Evolutionary conservation across 2,888 invertebrate species (phyloP), one percentile per base, ranked within the genome.

Genomic region (Diloba caeruleocephala): DNA sequence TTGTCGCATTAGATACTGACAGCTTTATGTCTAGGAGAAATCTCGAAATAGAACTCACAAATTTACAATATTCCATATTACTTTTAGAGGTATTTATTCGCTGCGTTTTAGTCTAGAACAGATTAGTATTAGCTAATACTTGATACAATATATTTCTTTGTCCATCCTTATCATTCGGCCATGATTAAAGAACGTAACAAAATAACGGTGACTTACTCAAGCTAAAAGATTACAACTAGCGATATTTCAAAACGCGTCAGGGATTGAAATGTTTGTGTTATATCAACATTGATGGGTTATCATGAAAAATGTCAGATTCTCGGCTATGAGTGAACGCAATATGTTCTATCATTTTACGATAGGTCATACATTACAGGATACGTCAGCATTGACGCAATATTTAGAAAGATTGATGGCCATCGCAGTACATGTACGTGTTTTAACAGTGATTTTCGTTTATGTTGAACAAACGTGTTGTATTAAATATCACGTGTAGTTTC

Each of bases 361-460:
- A 74, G 69, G 48, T 64, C 71, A 77, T 74, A 61, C 51, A 63
- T 63, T 67, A 54, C 41, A 39, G 38, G 31, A 51, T 44, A 52
- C 52, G 54, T 65, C 52, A 56, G 49, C 33, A 48, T 41, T 78
- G 71, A 74, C 74, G 75, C 73, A 79, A 73, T 45, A 39, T 60
- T 54, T 51, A 37, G 43, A 61, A 69, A 55, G 42, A 52, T 54
- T 41, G 57, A 53, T 56, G 25, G 37, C 34, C 33, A 63, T 52
- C 51, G 53, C 50, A 36, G 37, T 44, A 10, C 19, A 38, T 15
- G 60, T 59, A 78, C 78, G 78, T 78, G 63, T 64, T 69, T 66
- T 64, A 26, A 46, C 56, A 33, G 19, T 48, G 46, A 58, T 71
- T 67, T 60, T 46, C 43, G 26, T 57, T 46, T 54, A 48, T 60